Percentiles rank a stretch among this genome's conserved stretches.
These are phyloP conservation scores for Drosophila cognata DNA, from an alignment of 2,888 invertebrate genomes.

Conservation along the genomic window DNA sequence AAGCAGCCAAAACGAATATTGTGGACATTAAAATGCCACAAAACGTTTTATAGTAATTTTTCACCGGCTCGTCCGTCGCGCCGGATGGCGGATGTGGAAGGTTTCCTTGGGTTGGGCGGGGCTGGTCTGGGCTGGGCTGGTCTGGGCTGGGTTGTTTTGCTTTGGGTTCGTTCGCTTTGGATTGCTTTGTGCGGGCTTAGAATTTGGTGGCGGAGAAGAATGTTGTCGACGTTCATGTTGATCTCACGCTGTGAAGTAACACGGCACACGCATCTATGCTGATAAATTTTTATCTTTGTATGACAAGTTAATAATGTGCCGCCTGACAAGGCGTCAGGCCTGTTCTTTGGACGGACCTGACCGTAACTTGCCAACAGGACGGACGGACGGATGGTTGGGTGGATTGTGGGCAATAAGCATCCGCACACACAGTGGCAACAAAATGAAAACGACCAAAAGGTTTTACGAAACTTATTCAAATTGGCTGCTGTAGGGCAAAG, in stretches of 20 bases:
- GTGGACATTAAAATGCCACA: conserved; percentile 82
- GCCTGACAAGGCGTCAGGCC: conserved; percentile 53
- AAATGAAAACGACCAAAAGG: conserved; percentile 7
- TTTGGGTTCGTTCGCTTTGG: background rate
- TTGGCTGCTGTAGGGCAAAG: conserved; percentile 39
- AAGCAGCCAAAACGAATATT: conserved; percentile 56
- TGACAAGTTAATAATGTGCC: conserved; percentile 83
- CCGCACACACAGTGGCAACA: conserved; percentile 7
- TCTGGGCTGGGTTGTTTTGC: conserved; percentile 1
- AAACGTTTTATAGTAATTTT: conserved; percentile 82
- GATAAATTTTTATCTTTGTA: conserved; percentile 82
- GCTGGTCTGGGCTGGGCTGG: background rate
- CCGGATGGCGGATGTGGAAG: conserved; percentile 7
- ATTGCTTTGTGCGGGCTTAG: background rate
- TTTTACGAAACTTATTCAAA: conserved; percentile 65
- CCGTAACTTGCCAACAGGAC: background rate
- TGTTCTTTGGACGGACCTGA: background rate
- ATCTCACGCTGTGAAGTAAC: conserved; percentile 70
- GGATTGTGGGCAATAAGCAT: background rate
- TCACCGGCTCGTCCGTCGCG: conserved; percentile 39
- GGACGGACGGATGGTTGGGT: background rate
- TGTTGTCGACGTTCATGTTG: conserved; percentile 69
- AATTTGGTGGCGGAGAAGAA: conserved; percentile 14
- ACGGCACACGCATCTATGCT: conserved; percentile 68
- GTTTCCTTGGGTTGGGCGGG: conserved; percentile 4